Evolutionary conservation across 2,113 vertebrate species (phyloP).

Genomic region (Eidolon helvum): DNA sequence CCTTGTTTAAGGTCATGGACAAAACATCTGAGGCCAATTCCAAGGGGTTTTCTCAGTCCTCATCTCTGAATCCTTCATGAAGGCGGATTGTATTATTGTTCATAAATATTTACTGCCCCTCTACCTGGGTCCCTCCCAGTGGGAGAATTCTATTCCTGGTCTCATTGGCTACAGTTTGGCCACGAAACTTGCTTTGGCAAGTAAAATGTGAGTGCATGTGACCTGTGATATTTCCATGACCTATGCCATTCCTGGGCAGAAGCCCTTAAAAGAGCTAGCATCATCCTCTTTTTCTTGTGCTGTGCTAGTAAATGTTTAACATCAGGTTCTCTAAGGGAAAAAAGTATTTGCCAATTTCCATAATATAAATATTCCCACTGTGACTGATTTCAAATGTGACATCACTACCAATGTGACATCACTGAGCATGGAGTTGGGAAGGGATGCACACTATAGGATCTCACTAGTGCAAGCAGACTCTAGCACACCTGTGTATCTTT

Average conservation of each 20-base stretch:
- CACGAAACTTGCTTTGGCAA: background rate
- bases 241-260: background rate
- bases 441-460: background rate
- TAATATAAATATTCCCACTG: background rate
- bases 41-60: background rate
- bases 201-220: background rate
- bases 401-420: too few species aligned
- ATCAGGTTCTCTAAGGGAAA: background rate
- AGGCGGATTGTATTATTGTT: background rate
- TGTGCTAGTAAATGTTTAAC: background rate
- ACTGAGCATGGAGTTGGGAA: background rate
- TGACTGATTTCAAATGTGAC: background rate
- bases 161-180: background rate
- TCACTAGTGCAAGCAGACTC: background rate
- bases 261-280: background rate
- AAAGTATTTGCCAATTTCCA: background rate
- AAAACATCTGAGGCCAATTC: background rate
- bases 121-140: background rate
- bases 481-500: background rate
- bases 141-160: background rate
- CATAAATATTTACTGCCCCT: background rate
- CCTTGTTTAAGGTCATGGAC: background rate
- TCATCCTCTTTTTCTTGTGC: background rate
- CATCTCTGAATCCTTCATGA: background rate
- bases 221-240: background rate